These are phyloP conservation scores for Pediacus dermestoides DNA, from an alignment of 2,888 invertebrate species.

Conservation along the genomic window DNA sequence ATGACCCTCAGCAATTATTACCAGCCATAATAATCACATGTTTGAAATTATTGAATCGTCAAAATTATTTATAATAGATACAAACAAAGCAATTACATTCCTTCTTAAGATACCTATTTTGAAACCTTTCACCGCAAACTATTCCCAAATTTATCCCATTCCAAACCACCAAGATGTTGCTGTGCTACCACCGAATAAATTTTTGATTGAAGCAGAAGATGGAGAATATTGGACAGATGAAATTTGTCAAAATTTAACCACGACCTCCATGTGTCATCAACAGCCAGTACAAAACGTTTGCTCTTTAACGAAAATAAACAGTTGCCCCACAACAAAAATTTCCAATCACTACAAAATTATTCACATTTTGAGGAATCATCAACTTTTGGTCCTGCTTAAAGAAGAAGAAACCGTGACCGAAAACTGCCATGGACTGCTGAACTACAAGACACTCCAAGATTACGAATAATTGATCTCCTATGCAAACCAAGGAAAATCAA, in stretches of 20 bases:
- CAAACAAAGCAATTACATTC: background rate
- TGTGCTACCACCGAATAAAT: background rate
- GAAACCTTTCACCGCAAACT: background rate
- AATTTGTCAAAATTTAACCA: background rate
- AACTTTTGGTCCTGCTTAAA: background rate
- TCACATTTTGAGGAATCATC: background rate
- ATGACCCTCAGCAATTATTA: background rate
- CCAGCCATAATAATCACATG: background rate
- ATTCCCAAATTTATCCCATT: slow-evolving; percentile 3
- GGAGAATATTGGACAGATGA: slow-evolving; percentile 3
- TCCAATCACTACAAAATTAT: background rate
- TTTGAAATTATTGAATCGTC: background rate
- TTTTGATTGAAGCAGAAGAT: background rate
- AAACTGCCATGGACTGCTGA: background rate
- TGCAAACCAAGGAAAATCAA: slow-evolving; percentile 3
- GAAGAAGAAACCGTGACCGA: background rate
- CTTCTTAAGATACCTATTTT: background rate
- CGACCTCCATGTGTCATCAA: background rate
- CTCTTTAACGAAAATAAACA: background rate
- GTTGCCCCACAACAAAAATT: background rate
- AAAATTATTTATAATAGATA: background rate
- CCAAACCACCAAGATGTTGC: slow-evolving; percentile 3
- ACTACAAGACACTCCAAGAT: background rate
- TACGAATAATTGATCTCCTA: background rate
- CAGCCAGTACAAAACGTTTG: background rate